These are phyloP conservation scores for Watsonalla cultraria DNA, from an alignment of 2,888 invertebrate species.

Conservation along the genomic window DNA sequence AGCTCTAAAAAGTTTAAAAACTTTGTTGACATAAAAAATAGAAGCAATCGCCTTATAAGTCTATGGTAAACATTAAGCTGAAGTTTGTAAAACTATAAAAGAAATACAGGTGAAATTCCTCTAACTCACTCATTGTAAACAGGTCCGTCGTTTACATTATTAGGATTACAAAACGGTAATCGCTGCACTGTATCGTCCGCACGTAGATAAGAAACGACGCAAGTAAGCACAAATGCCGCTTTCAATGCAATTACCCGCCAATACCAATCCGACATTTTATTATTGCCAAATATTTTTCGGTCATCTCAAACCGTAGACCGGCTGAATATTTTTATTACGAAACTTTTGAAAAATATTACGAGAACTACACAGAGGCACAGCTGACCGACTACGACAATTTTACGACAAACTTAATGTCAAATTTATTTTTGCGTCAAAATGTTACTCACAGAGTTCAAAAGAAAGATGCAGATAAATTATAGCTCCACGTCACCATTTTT, in stretches of 20 bases:
- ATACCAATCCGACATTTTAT: constrained; percentile 72
- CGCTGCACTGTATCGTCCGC: constrained; percentile 64
- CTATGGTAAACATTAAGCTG: constrained; percentile 8
- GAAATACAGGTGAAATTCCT: constrained; percentile 4
- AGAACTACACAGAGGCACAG: constrained; percentile 20
- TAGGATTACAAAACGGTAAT: constrained; percentile 70
- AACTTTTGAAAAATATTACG: constrained; percentile 42
- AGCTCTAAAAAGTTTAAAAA: not conserved
- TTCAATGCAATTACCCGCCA: constrained; percentile 63
- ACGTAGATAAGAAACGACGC: constrained; percentile 53
- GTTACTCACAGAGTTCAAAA: no score
- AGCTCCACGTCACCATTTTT: no score
- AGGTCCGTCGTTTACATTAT: constrained; percentile 43
- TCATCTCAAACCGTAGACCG: constrained; percentile 55
- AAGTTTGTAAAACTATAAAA: not conserved
- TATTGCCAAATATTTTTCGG: constrained; percentile 55
- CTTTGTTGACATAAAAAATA: not conserved
- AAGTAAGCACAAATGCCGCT: constrained; percentile 53
- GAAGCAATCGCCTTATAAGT: not conserved
- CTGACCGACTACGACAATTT: constrained; percentile 12
- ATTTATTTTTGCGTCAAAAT: constrained; percentile 7
- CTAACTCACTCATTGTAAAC: constrained; percentile 59
- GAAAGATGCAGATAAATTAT: no score
- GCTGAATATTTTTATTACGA: constrained; percentile 49
- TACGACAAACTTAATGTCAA: constrained; percentile 26